phyloP scores from a whole-genome alignment of 2,113 vertebrate genomes.

The Haemorhous mexicanus region DNA sequence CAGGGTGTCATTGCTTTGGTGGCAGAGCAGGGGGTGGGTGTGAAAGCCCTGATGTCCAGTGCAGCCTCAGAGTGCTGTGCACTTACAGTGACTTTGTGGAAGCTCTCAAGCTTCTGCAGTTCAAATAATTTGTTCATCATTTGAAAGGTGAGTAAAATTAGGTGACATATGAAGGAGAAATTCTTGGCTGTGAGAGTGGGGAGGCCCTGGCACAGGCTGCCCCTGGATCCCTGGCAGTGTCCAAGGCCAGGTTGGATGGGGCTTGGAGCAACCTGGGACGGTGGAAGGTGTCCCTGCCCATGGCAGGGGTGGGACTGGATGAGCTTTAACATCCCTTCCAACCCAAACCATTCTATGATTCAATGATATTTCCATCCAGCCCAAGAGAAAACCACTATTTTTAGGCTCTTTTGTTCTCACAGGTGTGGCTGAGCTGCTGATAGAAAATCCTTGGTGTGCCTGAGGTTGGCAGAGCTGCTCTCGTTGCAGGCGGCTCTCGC shows the following conservation, averaged over 20 bases:
- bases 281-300: not conserved
- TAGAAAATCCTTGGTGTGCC: not conserved
- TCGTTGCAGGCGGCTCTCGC: not conserved
- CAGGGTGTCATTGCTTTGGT: not conserved
- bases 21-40: not conserved
- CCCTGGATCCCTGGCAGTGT: not conserved
- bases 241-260: fast-evolving
- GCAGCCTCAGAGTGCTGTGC: not conserved
- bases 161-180: not conserved
- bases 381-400: not conserved
- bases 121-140: not conserved
- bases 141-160: not conserved
- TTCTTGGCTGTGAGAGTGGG: fast-evolving
- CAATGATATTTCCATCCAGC: not conserved
- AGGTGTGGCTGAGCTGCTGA: not conserved
- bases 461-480: not conserved
- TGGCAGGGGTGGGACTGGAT: fast-evolving
- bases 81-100: not conserved
- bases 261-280: fast-evolving
- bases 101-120: not conserved
- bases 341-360: not conserved
- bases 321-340: not conserved
- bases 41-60: not conserved
- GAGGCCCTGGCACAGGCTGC: not conserved
- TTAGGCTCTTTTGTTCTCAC: not conserved